Evolutionary conservation across 1,140 invertebrate genomes (phyloP).

Genomic region (Homarus americanus): DNA sequence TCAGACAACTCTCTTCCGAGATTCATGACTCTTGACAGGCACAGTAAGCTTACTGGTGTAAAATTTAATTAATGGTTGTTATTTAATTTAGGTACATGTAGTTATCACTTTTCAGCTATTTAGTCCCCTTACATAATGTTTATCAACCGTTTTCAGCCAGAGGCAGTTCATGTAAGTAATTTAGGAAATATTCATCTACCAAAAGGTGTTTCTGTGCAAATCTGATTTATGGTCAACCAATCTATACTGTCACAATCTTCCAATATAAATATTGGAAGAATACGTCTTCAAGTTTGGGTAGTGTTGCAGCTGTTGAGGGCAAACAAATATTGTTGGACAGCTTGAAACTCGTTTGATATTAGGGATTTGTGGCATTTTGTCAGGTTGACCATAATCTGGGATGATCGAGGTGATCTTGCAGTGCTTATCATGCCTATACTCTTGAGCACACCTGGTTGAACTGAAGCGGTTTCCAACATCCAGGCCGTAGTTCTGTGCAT

Average conservation of each 20-base stretch:
- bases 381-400: constrained; percentile 27
- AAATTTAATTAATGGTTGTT: constrained; percentile 68
- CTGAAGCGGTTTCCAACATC: constrained; percentile 55
- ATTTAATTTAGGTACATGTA: constrained; percentile 64
- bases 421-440: constrained; percentile 65
- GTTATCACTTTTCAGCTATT: constrained; percentile 48
- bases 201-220: constrained; percentile 48
- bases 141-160: constrained; percentile 64
- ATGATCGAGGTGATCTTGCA: constrained; percentile 28
- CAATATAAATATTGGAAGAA: constrained; percentile 15
- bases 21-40: constrained; percentile 69
- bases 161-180: constrained; percentile 72
- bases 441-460: constrained; percentile 49
- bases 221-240: constrained; percentile 57
- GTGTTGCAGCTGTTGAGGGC: neutral
- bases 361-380: neutral
- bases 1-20: constrained; percentile 71
- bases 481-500: constrained; percentile 63
- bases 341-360: neutral
- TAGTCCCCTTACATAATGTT: constrained; percentile 53
- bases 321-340: neutral
- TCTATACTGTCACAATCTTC: constrained; percentile 3
- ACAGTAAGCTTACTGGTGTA: constrained; percentile 73
- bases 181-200: constrained; percentile 9
- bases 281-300: neutral